A percentile compares a stretch with the other conserved stretches of the same genome.
Evolutionary conservation across 2,797 vertebrate genomes (phyloP).

Genomic region (Platyrinchus mystaceus): DNA sequence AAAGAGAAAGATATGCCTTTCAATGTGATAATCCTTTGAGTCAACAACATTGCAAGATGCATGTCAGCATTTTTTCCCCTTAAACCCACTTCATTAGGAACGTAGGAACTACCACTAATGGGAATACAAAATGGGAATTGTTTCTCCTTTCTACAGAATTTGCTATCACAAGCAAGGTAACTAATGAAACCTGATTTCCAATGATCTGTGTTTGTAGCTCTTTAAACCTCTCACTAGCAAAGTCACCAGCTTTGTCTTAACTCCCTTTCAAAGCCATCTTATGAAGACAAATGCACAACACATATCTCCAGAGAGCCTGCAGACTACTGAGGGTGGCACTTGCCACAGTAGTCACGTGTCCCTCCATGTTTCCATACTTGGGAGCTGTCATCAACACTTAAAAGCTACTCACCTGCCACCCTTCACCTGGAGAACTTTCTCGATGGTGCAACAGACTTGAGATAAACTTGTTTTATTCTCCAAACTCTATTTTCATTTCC

Average conservation of each 20-base stretch:
- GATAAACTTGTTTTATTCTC: neutral
- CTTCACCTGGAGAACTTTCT: neutral
- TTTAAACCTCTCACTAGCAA: neutral
- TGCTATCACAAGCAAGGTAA: neutral
- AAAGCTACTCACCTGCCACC: neutral
- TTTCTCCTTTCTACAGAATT: neutral
- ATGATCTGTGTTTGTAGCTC: neutral
- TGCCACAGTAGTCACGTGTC: neutral
- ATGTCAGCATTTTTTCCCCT: neutral
- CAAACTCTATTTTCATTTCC: neutral
- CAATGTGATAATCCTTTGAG: neutral
- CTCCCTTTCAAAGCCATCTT: neutral
- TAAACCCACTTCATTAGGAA: neutral
- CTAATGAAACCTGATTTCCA: neutral
- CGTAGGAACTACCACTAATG: neutral
- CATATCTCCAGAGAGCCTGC: neutral
- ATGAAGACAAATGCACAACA: neutral
- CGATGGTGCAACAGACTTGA: neutral
- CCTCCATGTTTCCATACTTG: fast-evolving
- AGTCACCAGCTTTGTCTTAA: neutral
- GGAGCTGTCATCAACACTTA: neutral
- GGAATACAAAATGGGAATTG: neutral
- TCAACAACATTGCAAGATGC: neutral
- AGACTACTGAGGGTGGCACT: neutral
- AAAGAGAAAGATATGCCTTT: neutral